Evolutionary conservation across 2,888 invertebrate genomes (phyloP).

Genomic region (Elmis aenea): DNA sequence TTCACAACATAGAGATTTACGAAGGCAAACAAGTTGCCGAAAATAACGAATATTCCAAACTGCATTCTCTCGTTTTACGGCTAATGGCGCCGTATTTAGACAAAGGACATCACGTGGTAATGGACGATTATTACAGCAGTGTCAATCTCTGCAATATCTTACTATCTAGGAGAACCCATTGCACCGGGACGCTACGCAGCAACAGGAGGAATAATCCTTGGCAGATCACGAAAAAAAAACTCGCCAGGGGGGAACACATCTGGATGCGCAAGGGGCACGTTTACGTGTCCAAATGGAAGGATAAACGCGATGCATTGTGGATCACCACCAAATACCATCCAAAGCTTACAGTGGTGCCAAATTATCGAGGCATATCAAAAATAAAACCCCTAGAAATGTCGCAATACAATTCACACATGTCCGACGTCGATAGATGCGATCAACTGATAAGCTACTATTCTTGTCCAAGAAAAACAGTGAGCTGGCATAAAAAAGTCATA

Average conservation of each 20-base stretch:
- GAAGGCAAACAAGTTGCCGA: constrained; percentile 21
- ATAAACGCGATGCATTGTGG: constrained; percentile 21
- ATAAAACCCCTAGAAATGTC: constrained; percentile 16
- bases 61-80: constrained; percentile 24
- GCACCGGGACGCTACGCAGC: constrained; percentile 17
- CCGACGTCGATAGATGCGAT: constrained; percentile 19
- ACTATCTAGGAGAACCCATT: constrained; percentile 22
- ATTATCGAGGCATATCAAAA: constrained; percentile 9
- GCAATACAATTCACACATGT: constrained; percentile 22
- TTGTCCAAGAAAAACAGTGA: constrained; percentile 15
- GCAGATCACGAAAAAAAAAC: constrained; percentile 9
- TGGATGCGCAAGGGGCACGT: constrained; percentile 10
- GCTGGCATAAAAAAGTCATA: constrained; percentile 7
- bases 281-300: constrained; percentile 24
- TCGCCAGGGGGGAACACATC: constrained; percentile 15
- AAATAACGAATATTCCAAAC: too few relatives aligned
- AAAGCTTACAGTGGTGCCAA: constrained; percentile 12
- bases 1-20: constrained; percentile 11
- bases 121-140: constrained; percentile 31
- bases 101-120: constrained; percentile 30
- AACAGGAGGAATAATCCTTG: constrained; percentile 20
- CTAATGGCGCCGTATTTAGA: constrained; percentile 28
- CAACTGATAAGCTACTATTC: constrained; percentile 17
- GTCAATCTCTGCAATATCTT: constrained; percentile 21
- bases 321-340: constrained; percentile 25